Evolutionary conservation across 1,140 invertebrate species (phyloP).

Genomic region (Bilobella aurantiaca): DNA sequence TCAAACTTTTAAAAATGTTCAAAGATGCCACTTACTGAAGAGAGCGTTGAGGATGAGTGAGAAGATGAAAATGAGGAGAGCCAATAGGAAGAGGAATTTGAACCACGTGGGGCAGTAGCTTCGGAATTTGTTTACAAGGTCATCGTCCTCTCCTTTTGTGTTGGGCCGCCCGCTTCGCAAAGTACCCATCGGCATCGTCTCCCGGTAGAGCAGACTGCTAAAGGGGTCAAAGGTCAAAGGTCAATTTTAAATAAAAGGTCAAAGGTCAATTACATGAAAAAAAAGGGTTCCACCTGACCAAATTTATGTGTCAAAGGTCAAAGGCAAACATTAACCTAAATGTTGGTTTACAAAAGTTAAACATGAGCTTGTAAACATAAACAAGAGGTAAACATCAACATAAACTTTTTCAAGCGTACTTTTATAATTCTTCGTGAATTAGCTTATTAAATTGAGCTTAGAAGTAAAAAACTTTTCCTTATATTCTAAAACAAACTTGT

Average conservation of each 20-base stretch:
- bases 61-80: constrained; percentile 22
- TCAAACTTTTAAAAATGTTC: not conserved
- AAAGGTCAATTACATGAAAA: too few relatives aligned
- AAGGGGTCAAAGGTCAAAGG: not conserved
- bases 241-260: not conserved
- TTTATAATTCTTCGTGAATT: too few relatives aligned
- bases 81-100: constrained; percentile 19
- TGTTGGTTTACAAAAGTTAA: too few relatives aligned
- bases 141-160: constrained; percentile 31
- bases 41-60: constrained; percentile 32
- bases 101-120: constrained; percentile 32
- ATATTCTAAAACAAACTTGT: too few relatives aligned
- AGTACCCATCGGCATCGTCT: constrained; percentile 24
- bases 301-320: too few relatives aligned
- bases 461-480: too few relatives aligned
- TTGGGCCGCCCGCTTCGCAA: constrained; percentile 19
- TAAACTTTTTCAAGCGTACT: too few relatives aligned
- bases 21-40: constrained; percentile 22
- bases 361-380: too few relatives aligned
- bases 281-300: too few relatives aligned
- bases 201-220: constrained; percentile 27
- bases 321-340: too few relatives aligned
- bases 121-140: constrained; percentile 32
- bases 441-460: too few relatives aligned
- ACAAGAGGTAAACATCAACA: too few relatives aligned